Conservation (phyloP, 1,140 invertebrate species). For the Aleiodes sp. region DNA sequence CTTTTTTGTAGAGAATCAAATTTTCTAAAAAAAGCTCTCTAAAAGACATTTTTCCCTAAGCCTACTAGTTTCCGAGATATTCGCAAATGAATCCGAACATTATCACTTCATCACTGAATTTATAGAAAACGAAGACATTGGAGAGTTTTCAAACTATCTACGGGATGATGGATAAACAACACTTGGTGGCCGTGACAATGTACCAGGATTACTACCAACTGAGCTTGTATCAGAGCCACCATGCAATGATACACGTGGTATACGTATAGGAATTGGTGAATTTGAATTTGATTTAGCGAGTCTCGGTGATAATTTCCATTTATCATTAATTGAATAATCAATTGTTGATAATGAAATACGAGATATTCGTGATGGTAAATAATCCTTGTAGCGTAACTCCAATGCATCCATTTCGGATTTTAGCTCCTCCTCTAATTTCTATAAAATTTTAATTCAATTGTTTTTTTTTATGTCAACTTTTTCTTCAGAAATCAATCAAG, state of each 20-base stretch:
- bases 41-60: too few species aligned
- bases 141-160: slow-evolving; percentile 53
- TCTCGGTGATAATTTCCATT: slow-evolving; percentile 49
- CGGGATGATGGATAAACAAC: slow-evolving; percentile 45
- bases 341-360: slow-evolving; percentile 55
- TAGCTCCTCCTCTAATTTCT: slow-evolving; percentile 63
- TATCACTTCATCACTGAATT: too few species aligned
- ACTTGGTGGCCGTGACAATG: slow-evolving; percentile 48
- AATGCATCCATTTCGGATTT: slow-evolving; percentile 59
- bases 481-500: too few species aligned
- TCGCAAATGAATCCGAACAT: too few species aligned
- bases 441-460: slow-evolving; percentile 57
- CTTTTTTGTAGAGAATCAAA: too few species aligned
- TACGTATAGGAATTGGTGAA: slow-evolving; percentile 56
- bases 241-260: slow-evolving; percentile 58
- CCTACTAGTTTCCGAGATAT: too few species aligned
- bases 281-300: slow-evolving; percentile 51
- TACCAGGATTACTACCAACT: slow-evolving; percentile 46
- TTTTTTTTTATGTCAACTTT: too few species aligned
- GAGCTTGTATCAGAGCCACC: slow-evolving; percentile 52
- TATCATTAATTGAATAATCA: slow-evolving; percentile 47
- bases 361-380: slow-evolving; percentile 56
- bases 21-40: too few species aligned
- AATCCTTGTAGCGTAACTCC: slow-evolving; percentile 59
- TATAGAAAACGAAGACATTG: too few species aligned